Conservation (phyloP, 2,888 invertebrate species). For the Monoplex corrugatus region DNA sequence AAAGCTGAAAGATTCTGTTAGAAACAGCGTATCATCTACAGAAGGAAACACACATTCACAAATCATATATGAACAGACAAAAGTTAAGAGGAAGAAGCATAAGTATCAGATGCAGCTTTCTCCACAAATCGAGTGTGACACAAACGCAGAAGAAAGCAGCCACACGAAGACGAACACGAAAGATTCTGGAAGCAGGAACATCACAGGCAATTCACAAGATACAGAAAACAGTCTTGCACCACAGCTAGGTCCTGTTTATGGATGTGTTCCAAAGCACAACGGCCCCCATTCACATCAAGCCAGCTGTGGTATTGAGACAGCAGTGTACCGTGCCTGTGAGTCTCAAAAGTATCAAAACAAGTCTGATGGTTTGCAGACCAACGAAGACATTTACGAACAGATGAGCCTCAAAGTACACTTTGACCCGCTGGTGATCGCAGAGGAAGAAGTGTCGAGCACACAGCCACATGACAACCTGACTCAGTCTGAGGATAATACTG, state of each 20-base stretch:
- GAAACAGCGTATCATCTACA: neutral
- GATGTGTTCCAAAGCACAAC: neutral
- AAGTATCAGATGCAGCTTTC: neutral
- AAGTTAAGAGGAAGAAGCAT: neutral
- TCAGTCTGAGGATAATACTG: neutral
- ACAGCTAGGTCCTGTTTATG: neutral
- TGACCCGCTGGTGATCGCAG: slow-evolving; percentile 43
- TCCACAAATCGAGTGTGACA: neutral
- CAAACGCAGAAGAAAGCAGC: neutral
- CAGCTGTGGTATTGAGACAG: neutral
- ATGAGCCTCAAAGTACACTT: slow-evolving; percentile 16
- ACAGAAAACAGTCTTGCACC: neutral
- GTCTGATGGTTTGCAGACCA: too few species aligned
- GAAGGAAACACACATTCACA: neutral
- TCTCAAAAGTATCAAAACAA: neutral
- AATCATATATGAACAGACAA: neutral
- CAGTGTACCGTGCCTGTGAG: neutral
- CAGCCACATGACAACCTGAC: slow-evolving; percentile 2
- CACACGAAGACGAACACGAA: neutral
- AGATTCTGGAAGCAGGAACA: neutral
- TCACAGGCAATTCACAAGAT: neutral
- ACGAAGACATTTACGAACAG: neutral
- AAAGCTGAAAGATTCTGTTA: neutral
- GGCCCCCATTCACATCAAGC: neutral
- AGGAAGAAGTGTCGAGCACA: slow-evolving; percentile 41